These are phyloP conservation scores for Exaiptasia diaphana DNA, from an alignment of 64 coral and sea anemone genomes.

Conservation along the genomic window DNA sequence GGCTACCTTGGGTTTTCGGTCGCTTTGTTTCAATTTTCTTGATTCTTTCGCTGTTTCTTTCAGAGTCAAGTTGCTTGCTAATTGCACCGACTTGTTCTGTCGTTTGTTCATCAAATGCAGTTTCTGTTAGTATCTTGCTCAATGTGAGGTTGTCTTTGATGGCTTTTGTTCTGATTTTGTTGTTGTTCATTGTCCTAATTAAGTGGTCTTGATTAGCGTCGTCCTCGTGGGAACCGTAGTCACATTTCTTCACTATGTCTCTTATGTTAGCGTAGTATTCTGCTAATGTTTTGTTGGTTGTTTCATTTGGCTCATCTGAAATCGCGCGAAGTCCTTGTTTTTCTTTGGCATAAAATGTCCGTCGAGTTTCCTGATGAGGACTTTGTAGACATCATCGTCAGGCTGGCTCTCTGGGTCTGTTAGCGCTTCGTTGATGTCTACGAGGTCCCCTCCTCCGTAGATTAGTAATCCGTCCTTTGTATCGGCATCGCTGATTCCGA, in stretches of 20 bases:
- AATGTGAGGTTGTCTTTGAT: conserved; percentile 42
- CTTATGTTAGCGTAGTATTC: conserved; percentile 42
- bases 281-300: conserved; percentile 33
- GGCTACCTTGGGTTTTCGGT: background rate
- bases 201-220: conserved; percentile 66
- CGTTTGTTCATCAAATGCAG: conserved; percentile 59
- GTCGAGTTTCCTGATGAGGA: conserved; percentile 44
- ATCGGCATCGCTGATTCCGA: conserved; percentile 15
- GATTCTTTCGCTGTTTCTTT: background rate
- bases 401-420: background rate
- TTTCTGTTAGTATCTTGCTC: conserved; percentile 49
- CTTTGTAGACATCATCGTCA: conserved; percentile 6
- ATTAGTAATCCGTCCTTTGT: conserved; percentile 14
- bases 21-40: conserved; percentile 13
- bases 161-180: conserved; percentile 49
- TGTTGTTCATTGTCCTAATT: conserved; percentile 58
- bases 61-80: conserved; percentile 38
- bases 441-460: background rate
- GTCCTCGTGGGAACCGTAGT: conserved; percentile 17
- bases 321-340: conserved; percentile 54
- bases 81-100: conserved; percentile 56
- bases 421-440: conserved; percentile 20
- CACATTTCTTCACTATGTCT: conserved; percentile 51
- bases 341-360: conserved; percentile 54
- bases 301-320: conserved; percentile 57